Evolutionary conservation across 2,797 vertebrate species (phyloP).

Genomic region (Sardinella longiceps): DNA sequence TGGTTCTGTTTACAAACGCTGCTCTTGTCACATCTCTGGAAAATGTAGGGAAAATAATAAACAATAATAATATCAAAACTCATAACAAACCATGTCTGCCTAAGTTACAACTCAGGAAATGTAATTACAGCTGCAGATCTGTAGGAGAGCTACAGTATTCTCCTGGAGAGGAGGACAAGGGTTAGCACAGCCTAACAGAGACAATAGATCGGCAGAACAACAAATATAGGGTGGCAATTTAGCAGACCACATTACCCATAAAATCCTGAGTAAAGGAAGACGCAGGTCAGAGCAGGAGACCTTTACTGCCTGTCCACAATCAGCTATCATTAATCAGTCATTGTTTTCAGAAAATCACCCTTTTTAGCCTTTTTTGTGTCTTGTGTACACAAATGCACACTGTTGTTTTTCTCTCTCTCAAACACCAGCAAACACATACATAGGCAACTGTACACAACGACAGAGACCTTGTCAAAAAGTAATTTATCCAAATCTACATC

Average conservation of each 20-base stretch:
- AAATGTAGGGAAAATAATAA: conserved; percentile 9
- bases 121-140: conserved; percentile 65
- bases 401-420: background rate
- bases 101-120: conserved; percentile 79
- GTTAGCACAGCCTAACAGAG: conserved; percentile 23
- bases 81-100: conserved; percentile 68
- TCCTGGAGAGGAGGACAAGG: conserved; percentile 59
- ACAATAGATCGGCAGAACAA: background rate
- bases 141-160: conserved; percentile 63
- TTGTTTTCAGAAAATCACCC: no score
- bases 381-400: background rate
- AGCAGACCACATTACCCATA: background rate
- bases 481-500: background rate
- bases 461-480: background rate
- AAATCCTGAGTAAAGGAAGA: background rate
- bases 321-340: background rate
- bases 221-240: background rate
- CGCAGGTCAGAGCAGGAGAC: background rate
- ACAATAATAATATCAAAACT: conserved; percentile 36
- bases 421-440: background rate
- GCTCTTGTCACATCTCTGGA: conserved; percentile 66
- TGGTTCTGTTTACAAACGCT: conserved; percentile 76
- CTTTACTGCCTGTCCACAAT: background rate
- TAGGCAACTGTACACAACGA: background rate
- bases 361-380: no score